Evolutionary conservation across 2,113 vertebrate species (phyloP).

Genomic region (Lipotes vexillifer): DNA sequence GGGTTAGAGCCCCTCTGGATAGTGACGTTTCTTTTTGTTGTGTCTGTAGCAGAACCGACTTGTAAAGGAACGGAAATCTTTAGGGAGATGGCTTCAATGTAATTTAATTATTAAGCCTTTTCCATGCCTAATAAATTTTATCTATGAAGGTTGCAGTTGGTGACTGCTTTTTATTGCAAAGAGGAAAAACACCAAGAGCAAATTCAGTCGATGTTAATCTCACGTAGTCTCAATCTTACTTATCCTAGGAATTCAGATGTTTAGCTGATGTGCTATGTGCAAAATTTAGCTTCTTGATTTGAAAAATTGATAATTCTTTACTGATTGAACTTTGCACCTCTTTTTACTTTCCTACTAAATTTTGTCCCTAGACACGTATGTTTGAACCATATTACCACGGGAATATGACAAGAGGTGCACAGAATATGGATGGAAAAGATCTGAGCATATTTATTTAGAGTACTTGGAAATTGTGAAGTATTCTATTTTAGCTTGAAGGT

Average conservation of each 20-base stretch:
- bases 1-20: neutral
- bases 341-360: neutral
- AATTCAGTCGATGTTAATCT: slow-evolving; percentile 12
- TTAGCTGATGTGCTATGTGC: neutral
- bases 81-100: neutral
- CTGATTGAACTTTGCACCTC: neutral
- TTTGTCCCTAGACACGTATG: neutral
- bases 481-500: slow-evolving; percentile 14
- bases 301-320: neutral
- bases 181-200: slow-evolving; percentile 37
- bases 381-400: neutral
- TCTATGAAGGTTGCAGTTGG: slow-evolving; percentile 30
- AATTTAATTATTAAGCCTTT: neutral
- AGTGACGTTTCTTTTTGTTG: slow-evolving; percentile 14
- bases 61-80: neutral
- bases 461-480: neutral
- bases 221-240: neutral
- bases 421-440: neutral
- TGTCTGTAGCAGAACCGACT: neutral
- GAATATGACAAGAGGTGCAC: neutral
- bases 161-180: slow-evolving; percentile 48
- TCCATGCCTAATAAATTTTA: slow-evolving; percentile 8
- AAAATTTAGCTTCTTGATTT: neutral
- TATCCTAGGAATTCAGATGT: neutral
- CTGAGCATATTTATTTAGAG: neutral